phyloP scores from a whole-genome alignment of 1,140 invertebrate species.

The Diprion similis region DNA sequence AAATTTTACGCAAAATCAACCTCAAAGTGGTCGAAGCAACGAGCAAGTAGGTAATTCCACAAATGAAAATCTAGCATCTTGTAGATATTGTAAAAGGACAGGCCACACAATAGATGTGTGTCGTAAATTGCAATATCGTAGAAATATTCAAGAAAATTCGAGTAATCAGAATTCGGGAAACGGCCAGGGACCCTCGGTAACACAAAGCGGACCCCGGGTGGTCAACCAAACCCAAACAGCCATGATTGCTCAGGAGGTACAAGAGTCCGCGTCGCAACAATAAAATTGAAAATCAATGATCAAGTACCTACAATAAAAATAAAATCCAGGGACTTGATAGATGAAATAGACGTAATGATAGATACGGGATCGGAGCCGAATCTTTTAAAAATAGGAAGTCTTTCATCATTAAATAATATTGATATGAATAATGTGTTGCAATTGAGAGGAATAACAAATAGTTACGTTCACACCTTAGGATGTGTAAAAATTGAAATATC shows the following conservation, averaged over 20 bases:
- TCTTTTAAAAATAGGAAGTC: too few relatives aligned
- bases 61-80: too few relatives aligned
- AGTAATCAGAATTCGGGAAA: background rate
- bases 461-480: slow-evolving; percentile 1
- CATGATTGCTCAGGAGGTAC: background rate
- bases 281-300: background rate
- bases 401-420: too few relatives aligned
- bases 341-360: background rate
- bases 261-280: background rate
- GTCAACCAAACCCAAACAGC: background rate
- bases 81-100: background rate
- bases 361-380: slow-evolving; percentile 12
- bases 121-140: too few relatives aligned
- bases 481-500: background rate
- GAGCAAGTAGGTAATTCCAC: too few relatives aligned
- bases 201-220: background rate
- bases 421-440: too few relatives aligned
- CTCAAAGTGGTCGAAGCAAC: too few relatives aligned
- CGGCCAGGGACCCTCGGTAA: background rate
- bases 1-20: too few relatives aligned
- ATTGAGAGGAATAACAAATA: slow-evolving; percentile 12
- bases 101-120: too few relatives aligned
- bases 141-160: background rate
- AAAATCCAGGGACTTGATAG: background rate
- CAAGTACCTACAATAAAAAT: background rate